phyloP scores from a whole-genome alignment of 2,113 vertebrate species.

The Aptenodytes forsteri region DNA sequence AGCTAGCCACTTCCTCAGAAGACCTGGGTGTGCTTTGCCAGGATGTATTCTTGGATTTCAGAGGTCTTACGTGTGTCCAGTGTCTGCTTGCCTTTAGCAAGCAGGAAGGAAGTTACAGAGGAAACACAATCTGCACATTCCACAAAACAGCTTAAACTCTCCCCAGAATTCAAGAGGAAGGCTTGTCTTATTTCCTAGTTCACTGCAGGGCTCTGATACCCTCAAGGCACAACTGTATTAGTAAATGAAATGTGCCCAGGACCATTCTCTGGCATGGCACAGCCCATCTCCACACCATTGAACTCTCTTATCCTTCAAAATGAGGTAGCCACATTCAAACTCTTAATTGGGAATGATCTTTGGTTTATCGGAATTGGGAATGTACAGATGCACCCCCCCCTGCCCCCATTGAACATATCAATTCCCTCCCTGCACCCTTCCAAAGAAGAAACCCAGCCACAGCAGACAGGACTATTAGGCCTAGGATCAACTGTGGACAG shows the following conservation, averaged over 20 bases:
- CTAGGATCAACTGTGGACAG: not conserved
- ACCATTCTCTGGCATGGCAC: not conserved
- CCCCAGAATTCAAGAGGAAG: not conserved
- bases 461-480: not conserved
- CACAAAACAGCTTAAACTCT: not conserved
- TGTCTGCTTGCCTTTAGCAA: not conserved
- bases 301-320: not conserved
- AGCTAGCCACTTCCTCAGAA: not conserved
- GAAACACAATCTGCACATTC: not conserved
- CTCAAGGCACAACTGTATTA: not conserved
- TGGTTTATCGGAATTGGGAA: not conserved
- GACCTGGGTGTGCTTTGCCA: not conserved
- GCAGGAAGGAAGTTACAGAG: not conserved
- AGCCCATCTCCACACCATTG: not conserved
- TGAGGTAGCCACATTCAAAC: not conserved
- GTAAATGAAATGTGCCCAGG: not conserved
- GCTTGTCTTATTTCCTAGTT: not conserved
- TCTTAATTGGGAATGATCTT: not conserved
- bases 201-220: not conserved
- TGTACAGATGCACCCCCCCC: not conserved
- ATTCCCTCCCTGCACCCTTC: not conserved
- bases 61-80: not conserved
- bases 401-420: not conserved
- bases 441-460: not conserved
- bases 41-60: not conserved